Percentiles rank a stretch among this genome's conserved stretches.
These are phyloP conservation scores for Pilophorus perplexus DNA, from an alignment of 2,888 invertebrate species.

Conservation along the genomic window DNA sequence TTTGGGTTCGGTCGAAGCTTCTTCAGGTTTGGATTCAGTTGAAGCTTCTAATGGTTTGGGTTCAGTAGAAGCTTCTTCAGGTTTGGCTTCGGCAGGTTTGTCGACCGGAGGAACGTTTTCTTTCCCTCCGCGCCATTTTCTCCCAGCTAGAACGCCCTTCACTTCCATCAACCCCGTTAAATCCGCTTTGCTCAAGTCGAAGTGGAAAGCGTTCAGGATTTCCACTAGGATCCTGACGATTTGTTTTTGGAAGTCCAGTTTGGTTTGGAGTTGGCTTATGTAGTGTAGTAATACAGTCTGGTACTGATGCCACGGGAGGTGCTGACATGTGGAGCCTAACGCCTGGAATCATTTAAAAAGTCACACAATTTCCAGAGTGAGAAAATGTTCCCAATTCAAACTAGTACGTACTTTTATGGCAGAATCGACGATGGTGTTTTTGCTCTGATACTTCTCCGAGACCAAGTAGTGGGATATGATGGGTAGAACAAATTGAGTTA, in stretches of 20 bases:
- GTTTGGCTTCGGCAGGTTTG: constrained; percentile 50
- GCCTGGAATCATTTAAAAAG: constrained; percentile 52
- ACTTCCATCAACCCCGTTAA: constrained; percentile 25
- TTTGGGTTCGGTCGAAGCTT: too few species aligned
- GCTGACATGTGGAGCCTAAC: constrained; percentile 69
- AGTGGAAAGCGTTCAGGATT: constrained; percentile 89
- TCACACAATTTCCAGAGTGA: too few species aligned
- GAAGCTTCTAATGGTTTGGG: too few species aligned
- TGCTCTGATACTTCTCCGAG: constrained; percentile 69
- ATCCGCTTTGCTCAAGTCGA: constrained; percentile 70
- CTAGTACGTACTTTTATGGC: constrained; percentile 73
- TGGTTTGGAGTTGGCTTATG: constrained; percentile 69
- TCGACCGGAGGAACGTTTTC: too few species aligned
- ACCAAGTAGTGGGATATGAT: constrained; percentile 76
- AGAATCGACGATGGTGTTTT: constrained; percentile 78
- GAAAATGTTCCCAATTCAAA: too few species aligned
- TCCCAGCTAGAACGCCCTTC: constrained; percentile 38
- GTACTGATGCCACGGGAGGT: constrained; percentile 88
- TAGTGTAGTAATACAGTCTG: constrained; percentile 77
- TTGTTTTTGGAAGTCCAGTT: constrained; percentile 77
- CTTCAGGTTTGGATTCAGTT: too few species aligned
- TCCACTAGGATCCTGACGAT: constrained; percentile 71
- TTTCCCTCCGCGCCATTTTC: too few species aligned
- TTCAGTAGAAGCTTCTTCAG: too few species aligned
- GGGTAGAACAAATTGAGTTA: constrained; percentile 84